Base-by-base conservation (phyloP, 92 coral and sea anemone genomes). In the Parazoanthus darwini region DNA sequence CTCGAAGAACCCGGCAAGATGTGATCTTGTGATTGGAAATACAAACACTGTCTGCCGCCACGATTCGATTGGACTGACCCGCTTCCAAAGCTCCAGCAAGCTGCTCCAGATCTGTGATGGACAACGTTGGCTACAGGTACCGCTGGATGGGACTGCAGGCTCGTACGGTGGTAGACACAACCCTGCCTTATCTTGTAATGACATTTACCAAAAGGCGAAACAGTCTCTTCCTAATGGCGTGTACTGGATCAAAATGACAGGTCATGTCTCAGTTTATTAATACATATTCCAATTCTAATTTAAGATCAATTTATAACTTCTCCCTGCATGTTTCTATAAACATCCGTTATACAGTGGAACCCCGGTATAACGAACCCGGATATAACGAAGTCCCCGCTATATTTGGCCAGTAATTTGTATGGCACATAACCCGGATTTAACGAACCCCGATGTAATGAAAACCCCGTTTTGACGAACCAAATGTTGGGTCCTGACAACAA, bases 161-260 rank as follows among this genome's bases (percentile, higher is more conserved):
- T 1, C 50, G 14, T 81, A 81, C 18, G 85, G 85, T 9, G 72
- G 73, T 3, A 58, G 85, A 36, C 85, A 81, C 44, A 81, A 81
- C 50, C 85, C 85, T 22, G 85, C 39, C 8, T 29, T 58, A 6
- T 81, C 85, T 22, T 81, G 85, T 37, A 7, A 39, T 18, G 85
- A 81, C 48, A 81, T 81, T 23, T 54, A 81, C 74, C 33, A 58
- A 14, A 81, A 81, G 73, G 43, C 48, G 10, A 59, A 59, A 39
- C 74, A 36, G 44, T 26, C 50, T 58, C 73, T 58, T 20, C 51
- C 50, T 0, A 81, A 81, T 81, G 85, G 85, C 29, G 85, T 81
- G 44, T 59, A 81, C 73, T 81, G 85, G 85, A 58, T 81, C 85
- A 59, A 38, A 23, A 81, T 81, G 72, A 14, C 73, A 81, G 85